Evolutionary conservation across 2,113 vertebrate species (phyloP).

Genomic region (Suricata suricatta): DNA sequence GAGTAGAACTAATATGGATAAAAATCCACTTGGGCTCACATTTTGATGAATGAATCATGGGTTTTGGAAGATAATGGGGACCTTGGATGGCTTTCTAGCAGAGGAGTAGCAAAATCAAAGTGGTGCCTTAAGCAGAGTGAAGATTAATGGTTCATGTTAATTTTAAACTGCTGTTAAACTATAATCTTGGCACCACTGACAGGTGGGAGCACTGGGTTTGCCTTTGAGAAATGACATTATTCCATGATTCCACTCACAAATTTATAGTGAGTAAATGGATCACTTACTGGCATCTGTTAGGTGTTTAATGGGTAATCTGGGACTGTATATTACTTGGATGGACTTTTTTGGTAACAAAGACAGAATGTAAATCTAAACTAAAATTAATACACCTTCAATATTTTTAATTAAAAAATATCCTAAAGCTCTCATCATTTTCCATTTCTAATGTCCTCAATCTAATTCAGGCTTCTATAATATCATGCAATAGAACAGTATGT

Average conservation of each 20-base stretch:
- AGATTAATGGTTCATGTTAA: conserved; percentile 44
- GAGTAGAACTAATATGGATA: not conserved
- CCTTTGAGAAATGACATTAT: conserved; percentile 48
- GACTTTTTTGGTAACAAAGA: not conserved
- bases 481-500: not conserved
- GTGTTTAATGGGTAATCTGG: not conserved
- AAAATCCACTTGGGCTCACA: not conserved
- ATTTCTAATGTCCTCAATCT: not conserved
- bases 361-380: not conserved
- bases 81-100: not conserved
- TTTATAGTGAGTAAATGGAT: not conserved
- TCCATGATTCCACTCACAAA: not conserved
- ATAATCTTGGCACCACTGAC: conserved; percentile 12
- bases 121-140: not conserved
- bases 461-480: not conserved
- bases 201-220: conserved; percentile 16
- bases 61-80: not conserved
- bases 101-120: not conserved
- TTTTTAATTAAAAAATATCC: not conserved
- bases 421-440: not conserved
- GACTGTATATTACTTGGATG: not conserved
- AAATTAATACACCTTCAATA: not conserved
- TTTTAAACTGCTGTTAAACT: conserved; percentile 53
- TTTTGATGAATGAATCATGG: not conserved
- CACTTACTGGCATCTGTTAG: not conserved